phyloP scores from a whole-genome alignment of 1,140 invertebrate species.

The Macrobrachium rosenbergii region DNA sequence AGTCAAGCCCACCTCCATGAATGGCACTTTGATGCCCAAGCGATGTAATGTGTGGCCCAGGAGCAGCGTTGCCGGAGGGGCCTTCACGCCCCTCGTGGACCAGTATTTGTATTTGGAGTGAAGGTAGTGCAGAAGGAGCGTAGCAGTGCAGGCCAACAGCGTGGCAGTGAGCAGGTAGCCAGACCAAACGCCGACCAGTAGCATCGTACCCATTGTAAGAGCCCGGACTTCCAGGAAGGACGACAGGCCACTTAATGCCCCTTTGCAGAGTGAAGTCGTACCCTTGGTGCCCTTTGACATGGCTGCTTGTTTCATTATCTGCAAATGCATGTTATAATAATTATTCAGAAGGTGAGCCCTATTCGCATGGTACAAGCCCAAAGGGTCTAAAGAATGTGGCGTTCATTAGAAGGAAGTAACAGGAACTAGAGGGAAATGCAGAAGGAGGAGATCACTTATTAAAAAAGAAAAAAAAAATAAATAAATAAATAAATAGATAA shows the following conservation, averaged over 20 bases:
- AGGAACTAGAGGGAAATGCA: too few species aligned
- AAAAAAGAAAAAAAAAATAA: too few species aligned
- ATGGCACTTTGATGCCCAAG: slow-evolving; percentile 43
- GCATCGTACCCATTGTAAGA: background rate
- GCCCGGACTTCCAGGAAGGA: background rate
- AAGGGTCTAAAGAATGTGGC: too few species aligned
- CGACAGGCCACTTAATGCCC: background rate
- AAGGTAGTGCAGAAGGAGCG: slow-evolving; percentile 24
- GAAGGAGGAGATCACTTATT: too few species aligned
- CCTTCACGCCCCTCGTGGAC: slow-evolving; percentile 24
- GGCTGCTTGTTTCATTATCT: background rate
- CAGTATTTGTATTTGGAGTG: slow-evolving; percentile 42
- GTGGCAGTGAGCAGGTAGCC: slow-evolving; percentile 6
- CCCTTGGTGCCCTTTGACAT: background rate
- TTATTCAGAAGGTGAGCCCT: too few species aligned
- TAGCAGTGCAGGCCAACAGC: slow-evolving; percentile 6
- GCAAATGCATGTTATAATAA: too few species aligned
- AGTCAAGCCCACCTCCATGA: slow-evolving; percentile 40
- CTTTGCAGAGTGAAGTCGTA: too few species aligned
- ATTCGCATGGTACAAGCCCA: too few species aligned
- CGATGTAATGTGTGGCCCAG: slow-evolving; percentile 53
- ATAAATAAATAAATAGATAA: too few species aligned
- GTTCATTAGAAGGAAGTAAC: too few species aligned
- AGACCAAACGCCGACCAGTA: background rate
- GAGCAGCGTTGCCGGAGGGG: slow-evolving; percentile 37